Evolutionary conservation across 2,797 vertebrate species (phyloP), one percentile per base, ranked within the genome.

Genomic region (Chloroceryle amazona): DNA sequence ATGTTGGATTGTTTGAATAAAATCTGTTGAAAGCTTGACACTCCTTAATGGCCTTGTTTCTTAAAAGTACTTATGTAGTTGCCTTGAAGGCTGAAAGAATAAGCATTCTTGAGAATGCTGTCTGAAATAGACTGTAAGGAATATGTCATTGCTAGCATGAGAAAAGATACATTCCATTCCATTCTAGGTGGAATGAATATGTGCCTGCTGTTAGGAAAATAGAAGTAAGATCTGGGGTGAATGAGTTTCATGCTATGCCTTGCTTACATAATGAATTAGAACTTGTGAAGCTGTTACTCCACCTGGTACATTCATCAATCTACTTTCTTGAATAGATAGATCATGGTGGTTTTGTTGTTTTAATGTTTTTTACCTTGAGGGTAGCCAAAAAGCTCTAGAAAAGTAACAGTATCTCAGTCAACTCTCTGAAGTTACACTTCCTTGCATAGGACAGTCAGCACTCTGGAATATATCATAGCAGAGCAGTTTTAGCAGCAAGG

Each of bases 401-500:
- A 76, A 83, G 21, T 21, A 51, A 15, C 0, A 0, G 2, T 39
- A 35, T 33, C 19, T 9, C 14, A 57, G 19, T n/a, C 17, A 35
- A 11, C 3, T 44, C 41, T 58, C 44, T 61, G 20, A 41, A 86
- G 11, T 35, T 61, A 54, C 5, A 13, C 18, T 67, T 74, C 6
- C 22, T 88, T 2, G 1, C 5, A 2, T 8, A 5, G 12, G 55
- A 54, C 16, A 62, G 28, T 65, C 37, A 78, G 15, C 12, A 9
- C 5, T 33, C 11, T 31, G 42, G 8, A 84, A 65, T 9, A 28
- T 20, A 83, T 10, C 25, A 49, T 29, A 54, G 47, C 3, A 66
- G 44, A 86, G 22, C 7, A 19, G 37, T 55, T 90, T 57, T 46
- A 75, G 10, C 49, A 86, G 4, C 20, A 51, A 74, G 14, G 23